Percentiles rank a stretch among this genome's conserved stretches.
These are phyloP conservation scores for Anabas testudineus DNA, from an alignment of 2,797 vertebrate genomes.

Conservation along the genomic window DNA sequence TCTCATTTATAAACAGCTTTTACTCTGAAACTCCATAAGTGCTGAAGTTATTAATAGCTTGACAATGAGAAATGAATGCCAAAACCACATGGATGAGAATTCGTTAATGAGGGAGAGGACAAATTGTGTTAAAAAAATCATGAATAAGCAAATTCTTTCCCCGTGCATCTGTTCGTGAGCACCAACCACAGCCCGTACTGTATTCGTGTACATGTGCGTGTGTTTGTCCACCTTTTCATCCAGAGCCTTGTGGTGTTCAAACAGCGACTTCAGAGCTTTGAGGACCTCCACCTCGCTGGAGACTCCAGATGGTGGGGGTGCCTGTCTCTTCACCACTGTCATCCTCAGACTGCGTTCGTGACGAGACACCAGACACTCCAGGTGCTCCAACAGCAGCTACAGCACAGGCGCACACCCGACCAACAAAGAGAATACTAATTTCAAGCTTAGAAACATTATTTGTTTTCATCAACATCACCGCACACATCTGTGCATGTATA, in stretches of 20 bases:
- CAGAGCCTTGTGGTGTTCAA: conserved; percentile 97
- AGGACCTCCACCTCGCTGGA: conserved; percentile 98
- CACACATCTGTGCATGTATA: conserved; percentile 27
- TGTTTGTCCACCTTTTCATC: conserved; percentile 91
- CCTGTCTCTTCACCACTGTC: conserved; percentile 97
- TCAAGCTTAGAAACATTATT: conserved; percentile 30
- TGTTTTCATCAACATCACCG: conserved; percentile 35
- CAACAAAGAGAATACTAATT: conserved; percentile 46
- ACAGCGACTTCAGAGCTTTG: conserved; percentile 96
- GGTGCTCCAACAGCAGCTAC: conserved; percentile 94
- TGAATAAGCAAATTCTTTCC: conserved; percentile 1
- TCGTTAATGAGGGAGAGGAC: conserved; percentile 12
- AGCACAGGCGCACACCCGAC: conserved; percentile 34
- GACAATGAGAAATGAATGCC: conserved; percentile 12
- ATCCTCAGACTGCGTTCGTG: conserved; percentile 95
- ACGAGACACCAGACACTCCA: conserved; percentile 97
- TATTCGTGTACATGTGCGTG: conserved; percentile 8
- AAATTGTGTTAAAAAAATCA: conserved; percentile 15
- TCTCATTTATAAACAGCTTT: conserved; percentile 12
- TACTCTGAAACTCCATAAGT: conserved; percentile 30
- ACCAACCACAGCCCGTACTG: neutral
- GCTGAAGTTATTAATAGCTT: conserved; percentile 21
- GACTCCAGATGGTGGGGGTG: conserved; percentile 94
- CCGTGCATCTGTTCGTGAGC: conserved; percentile 6
- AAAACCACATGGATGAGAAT: conserved; percentile 4